These are phyloP conservation scores for Phorcus lineatus DNA, from an alignment of 2,888 invertebrate genomes.

Conservation along the genomic window DNA sequence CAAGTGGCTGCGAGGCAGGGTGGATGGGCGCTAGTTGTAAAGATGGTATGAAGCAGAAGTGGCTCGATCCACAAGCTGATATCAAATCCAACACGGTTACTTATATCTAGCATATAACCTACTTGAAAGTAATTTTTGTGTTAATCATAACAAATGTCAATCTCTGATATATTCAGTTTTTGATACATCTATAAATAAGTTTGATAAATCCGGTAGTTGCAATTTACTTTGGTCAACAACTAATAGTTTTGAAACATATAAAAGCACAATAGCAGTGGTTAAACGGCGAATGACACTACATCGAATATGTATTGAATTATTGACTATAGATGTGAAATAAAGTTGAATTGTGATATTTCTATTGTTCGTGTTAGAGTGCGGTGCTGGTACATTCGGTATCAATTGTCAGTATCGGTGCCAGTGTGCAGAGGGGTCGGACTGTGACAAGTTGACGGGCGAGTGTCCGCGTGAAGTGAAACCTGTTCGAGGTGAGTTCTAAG, in stretches of 20 bases:
- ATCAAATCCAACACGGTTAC: neutral
- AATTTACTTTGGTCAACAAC: too few species aligned
- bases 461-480: neutral
- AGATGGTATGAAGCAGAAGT: neutral
- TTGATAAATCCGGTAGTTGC: too few species aligned
- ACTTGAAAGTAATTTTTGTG: too few species aligned
- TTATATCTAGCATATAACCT: too few species aligned
- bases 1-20: constrained; percentile 54
- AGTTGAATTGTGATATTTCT: neutral
- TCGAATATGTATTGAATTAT: too few species aligned
- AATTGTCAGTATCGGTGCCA: neutral
- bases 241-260: too few species aligned
- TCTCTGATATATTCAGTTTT: too few species aligned
- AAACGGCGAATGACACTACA: too few species aligned
- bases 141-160: too few species aligned
- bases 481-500: neutral
- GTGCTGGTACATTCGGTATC: neutral
- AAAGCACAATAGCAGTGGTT: too few species aligned
- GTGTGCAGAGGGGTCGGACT: neutral
- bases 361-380: neutral
- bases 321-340: neutral
- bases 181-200: too few species aligned
- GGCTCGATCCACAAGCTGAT: neutral
- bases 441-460: neutral
- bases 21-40: constrained; percentile 36